Base-by-base conservation (phyloP, 2,888 invertebrate genomes). In the Calameuta idolon region DNA sequence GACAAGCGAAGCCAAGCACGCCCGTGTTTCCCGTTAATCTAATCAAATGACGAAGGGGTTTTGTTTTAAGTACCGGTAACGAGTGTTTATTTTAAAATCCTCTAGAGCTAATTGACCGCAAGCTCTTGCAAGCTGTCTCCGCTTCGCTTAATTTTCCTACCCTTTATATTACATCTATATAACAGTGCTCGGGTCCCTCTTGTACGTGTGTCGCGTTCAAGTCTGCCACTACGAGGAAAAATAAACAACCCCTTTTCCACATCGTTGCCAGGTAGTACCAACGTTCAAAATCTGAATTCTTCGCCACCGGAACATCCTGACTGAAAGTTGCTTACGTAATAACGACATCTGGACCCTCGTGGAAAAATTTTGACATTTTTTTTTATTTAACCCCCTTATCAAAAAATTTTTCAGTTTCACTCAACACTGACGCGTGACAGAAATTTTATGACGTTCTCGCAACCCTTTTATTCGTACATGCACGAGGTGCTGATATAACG, bases 1-100 rank as follows among this genome's bases (percentile, higher is more conserved):
- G 55, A 55, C 23, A 55, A 55, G 55, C 55, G 23, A 5, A 23
- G 23, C 55, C 55, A 23, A 9, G 55, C 55, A 55, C 23, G 55
- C 9, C 23, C 9, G 55, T 55, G 55, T 55, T 55, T 71, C 71
- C 77, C 76, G 80, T 81, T 86, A 83, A 85, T 87, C 84, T 83
- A 86, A 88, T 88, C 85, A 87, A 87, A 85, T 77, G 79, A 55
- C 55, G 55, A 55, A 76, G 69, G 83, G 79, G 83, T 84, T 87
- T 87, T 87, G 86, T 87, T 88, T 87, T 85, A 87, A 88, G 87
- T 86, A 85, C 84, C 85, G 86, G 87, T 88, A 87, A 88, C 87
- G 87, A 88, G 87, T 88, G 86, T 89, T 89, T 89, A 87, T 87
- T 88, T 89, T 87, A 87, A 85, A 87, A 89, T 88, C 85, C 86